Percentiles rank a stretch among this genome's conserved stretches.
These are phyloP conservation scores for Ginglymostoma cirratum DNA, from an alignment of 2,113 vertebrate genomes.

Conservation along the genomic window DNA sequence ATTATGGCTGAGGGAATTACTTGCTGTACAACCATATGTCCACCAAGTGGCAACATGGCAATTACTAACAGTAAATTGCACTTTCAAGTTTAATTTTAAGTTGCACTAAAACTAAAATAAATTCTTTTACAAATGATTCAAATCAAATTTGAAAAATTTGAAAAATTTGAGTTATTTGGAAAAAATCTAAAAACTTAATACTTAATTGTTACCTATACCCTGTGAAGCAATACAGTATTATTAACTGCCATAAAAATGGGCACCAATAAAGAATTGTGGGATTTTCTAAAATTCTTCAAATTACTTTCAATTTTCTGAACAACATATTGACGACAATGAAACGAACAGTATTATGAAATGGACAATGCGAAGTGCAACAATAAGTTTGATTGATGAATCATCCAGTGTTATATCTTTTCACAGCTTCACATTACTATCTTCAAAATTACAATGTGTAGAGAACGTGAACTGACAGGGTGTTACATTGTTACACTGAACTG, in stretches of 20 bases:
- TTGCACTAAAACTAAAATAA: not conserved
- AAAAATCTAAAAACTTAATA: not conserved
- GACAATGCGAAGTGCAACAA: not conserved
- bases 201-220: not conserved
- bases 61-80: not conserved
- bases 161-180: not conserved
- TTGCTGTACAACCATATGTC: not conserved
- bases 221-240: not conserved
- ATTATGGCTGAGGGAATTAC: not conserved
- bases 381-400: not conserved
- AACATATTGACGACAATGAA: not conserved
- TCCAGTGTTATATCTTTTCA: not conserved
- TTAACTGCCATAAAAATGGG: not conserved
- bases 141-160: not conserved
- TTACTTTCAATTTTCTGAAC: not conserved
- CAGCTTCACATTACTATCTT: not conserved
- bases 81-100: not conserved
- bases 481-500: not conserved
- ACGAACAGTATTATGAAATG: not conserved
- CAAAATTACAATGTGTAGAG: not conserved
- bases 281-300: not conserved
- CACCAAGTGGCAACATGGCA: not conserved
- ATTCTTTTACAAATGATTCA: not conserved
- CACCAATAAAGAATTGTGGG: not conserved
- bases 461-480: not conserved